Evolutionary conservation across 2,888 invertebrate species (phyloP).

Genomic region (Drosophila eohydei): DNA sequence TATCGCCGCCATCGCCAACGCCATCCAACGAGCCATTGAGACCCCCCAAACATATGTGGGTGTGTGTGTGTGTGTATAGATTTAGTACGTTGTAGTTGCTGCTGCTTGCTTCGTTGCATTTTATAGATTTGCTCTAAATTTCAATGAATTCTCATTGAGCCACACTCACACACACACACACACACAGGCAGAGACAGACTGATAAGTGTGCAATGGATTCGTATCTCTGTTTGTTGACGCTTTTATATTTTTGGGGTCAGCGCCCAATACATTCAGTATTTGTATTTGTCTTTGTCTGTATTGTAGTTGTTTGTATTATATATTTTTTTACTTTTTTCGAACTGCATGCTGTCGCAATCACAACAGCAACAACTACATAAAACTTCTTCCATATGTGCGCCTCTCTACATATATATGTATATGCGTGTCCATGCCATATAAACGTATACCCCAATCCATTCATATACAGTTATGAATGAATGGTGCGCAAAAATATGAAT

Average conservation of each 20-base stretch:
- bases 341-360: constrained; percentile 64
- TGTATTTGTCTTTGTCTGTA: constrained; percentile 27
- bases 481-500: constrained; percentile 56
- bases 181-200: constrained; percentile 35
- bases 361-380: constrained; percentile 35
- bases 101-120: constrained; percentile 71
- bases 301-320: constrained; percentile 11
- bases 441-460: constrained; percentile 35
- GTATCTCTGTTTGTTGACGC: constrained; percentile 63
- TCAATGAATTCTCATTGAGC: constrained; percentile 78
- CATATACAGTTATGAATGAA: constrained; percentile 66
- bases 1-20: constrained; percentile 69
- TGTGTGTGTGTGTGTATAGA: constrained; percentile 23
- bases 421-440: constrained; percentile 9
- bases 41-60: constrained; percentile 39
- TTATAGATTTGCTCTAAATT: constrained; percentile 79
- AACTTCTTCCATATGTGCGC: constrained; percentile 43
- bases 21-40: constrained; percentile 48
- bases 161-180: constrained; percentile 25
- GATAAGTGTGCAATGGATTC: constrained; percentile 71
- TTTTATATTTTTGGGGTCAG: constrained; percentile 54
- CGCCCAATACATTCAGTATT: constrained; percentile 50
- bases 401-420: background rate
- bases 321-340: constrained; percentile 10
- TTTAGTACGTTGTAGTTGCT: constrained; percentile 52